Evolutionary conservation across 2,797 vertebrate species (phyloP).

Genomic region (Hafferia zeledoni): DNA sequence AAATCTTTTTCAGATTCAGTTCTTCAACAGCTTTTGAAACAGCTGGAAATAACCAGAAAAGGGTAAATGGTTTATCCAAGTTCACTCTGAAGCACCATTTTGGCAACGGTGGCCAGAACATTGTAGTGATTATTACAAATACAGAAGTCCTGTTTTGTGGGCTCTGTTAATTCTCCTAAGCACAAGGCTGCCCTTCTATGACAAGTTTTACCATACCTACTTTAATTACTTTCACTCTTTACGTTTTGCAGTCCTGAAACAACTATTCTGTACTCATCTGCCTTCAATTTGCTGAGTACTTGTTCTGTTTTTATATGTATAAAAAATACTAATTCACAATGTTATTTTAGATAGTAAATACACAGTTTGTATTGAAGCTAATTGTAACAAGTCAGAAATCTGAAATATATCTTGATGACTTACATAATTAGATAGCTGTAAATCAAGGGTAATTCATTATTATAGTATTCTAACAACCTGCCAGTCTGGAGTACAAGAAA

Average conservation of each 20-base stretch:
- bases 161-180: background rate
- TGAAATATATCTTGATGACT: background rate
- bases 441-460: background rate
- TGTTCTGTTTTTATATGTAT: background rate
- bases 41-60: background rate
- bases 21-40: background rate
- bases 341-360: background rate
- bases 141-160: background rate
- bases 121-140: background rate
- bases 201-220: background rate
- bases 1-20: background rate
- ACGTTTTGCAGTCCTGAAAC: background rate
- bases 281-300: background rate
- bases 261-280: background rate
- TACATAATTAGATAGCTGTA: background rate
- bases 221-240: background rate
- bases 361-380: background rate
- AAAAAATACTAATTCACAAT: background rate
- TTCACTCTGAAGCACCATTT: background rate
- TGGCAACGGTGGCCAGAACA: background rate
- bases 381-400: background rate
- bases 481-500: background rate
- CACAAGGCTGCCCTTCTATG: background rate
- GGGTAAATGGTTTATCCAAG: background rate
- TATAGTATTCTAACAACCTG: background rate